phyloP scores from a whole-genome alignment of 2,797 vertebrate species.

The Micropoecilia bifurca region DNA sequence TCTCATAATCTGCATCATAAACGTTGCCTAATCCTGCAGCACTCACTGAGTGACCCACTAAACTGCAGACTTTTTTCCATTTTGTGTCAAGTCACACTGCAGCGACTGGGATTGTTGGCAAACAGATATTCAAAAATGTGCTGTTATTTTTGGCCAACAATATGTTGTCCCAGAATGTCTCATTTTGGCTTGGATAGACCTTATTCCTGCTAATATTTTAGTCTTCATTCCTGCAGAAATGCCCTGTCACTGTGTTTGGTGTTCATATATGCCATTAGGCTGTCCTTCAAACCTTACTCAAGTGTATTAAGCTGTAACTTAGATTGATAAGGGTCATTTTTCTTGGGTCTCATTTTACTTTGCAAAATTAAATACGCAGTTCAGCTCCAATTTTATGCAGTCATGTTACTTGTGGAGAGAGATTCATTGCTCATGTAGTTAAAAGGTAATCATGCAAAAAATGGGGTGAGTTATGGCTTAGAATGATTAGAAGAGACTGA shows the following conservation, averaged over 20 bases:
- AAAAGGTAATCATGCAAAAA: background rate
- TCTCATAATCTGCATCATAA: slow-evolving; percentile 54
- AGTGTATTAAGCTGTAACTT: background rate
- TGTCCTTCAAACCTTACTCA: background rate
- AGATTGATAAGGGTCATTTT: background rate
- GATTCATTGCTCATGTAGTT: background rate
- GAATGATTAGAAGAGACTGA: background rate
- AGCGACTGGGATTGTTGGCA: background rate
- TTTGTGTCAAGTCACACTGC: slow-evolving; percentile 13
- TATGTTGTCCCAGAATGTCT: background rate
- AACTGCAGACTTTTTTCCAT: slow-evolving; percentile 5
- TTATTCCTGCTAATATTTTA: background rate
- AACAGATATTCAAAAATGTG: background rate
- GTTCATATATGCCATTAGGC: background rate
- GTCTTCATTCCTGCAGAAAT: background rate
- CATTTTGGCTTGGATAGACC: background rate
- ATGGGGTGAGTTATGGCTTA: background rate
- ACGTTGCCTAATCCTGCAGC: slow-evolving; percentile 49
- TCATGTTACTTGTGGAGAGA: background rate
- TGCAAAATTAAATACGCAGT: background rate
- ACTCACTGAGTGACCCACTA: slow-evolving; percentile 49
- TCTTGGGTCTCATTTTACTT: background rate
- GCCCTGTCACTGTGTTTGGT: background rate
- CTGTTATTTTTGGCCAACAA: background rate
- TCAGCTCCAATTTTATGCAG: background rate